A percentile compares a stretch with the other conserved stretches of the same genome.
Conservation (phyloP, 2,888 invertebrate species). For the Hermaeophaga mercurialis region DNA sequence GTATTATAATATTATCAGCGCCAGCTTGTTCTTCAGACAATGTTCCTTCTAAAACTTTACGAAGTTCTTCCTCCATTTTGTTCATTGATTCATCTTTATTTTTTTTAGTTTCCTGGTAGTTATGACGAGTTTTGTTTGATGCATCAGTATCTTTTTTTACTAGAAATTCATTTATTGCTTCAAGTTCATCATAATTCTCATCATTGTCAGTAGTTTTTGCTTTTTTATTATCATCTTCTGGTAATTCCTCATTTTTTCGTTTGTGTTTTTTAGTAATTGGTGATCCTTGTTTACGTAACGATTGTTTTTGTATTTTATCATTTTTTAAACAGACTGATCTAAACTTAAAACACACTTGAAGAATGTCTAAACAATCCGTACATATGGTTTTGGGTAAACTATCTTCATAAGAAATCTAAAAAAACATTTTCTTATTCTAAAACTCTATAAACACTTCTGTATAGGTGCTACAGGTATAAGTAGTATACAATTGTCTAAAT, state of each 20-base stretch:
- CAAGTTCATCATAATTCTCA: slow-evolving; percentile 17
- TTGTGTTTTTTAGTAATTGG: slow-evolving; percentile 8
- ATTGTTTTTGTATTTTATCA: slow-evolving; percentile 37
- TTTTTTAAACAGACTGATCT: slow-evolving; percentile 45
- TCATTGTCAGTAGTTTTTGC: slow-evolving; percentile 1
- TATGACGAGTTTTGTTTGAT: background rate
- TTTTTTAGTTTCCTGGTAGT: background rate
- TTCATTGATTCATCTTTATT: slow-evolving; percentile 12
- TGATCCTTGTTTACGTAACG: slow-evolving; percentile 6
- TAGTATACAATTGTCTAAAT: too few relatives aligned
- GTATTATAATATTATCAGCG: slow-evolving; percentile 44
- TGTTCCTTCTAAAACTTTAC: slow-evolving; percentile 37
- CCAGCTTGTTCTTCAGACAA: slow-evolving; percentile 38
- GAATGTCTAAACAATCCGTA: slow-evolving; percentile 40
- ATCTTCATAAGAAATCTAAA: slow-evolving; percentile 44
- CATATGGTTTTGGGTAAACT: slow-evolving; percentile 49
- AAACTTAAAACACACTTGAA: slow-evolving; percentile 47
- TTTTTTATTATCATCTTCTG: slow-evolving; percentile 11
- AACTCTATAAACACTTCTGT: too few relatives aligned
- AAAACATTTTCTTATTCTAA: too few relatives aligned
- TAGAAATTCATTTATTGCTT: slow-evolving; percentile 17
- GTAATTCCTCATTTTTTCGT: slow-evolving; percentile 3
- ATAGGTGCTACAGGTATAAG: too few relatives aligned
- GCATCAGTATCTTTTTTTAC: slow-evolving; percentile 3
- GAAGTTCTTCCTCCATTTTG: slow-evolving; percentile 27